Evolutionary conservation across 2,888 invertebrate genomes (phyloP).

Genomic region (Cyaniris semiargus): DNA sequence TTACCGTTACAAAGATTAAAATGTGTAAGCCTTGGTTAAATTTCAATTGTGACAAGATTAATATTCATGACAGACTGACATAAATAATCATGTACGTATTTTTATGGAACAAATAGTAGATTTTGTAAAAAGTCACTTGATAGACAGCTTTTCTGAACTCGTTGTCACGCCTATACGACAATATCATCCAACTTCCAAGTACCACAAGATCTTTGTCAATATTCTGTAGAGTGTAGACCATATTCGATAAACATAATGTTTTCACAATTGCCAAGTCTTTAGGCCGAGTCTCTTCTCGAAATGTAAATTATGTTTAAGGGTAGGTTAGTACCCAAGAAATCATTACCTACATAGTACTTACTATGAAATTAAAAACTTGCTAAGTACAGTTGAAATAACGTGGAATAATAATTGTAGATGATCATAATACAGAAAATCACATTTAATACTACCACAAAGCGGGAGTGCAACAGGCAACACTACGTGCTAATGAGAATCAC

Average conservation of each 20-base stretch:
- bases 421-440: neutral
- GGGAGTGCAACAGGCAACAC: conserved; percentile 16
- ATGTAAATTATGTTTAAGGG: neutral
- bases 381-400: neutral
- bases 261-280: neutral
- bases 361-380: neutral
- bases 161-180: neutral
- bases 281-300: neutral
- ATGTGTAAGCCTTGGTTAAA: neutral
- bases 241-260: too few species aligned
- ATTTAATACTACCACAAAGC: neutral
- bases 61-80: too few species aligned
- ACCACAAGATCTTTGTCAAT: neutral
- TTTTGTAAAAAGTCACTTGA: neutral
- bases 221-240: too few species aligned
- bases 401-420: neutral
- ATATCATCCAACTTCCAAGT: too few species aligned
- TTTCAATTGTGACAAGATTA: neutral
- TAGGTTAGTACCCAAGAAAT: neutral
- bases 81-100: too few species aligned
- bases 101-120: neutral
- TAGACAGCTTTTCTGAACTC: neutral
- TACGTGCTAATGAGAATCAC: conserved; percentile 38
- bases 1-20: neutral
- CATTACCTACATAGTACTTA: neutral